phyloP scores from a whole-genome alignment of 2,888 invertebrate species.

The Rosalia funebris region DNA sequence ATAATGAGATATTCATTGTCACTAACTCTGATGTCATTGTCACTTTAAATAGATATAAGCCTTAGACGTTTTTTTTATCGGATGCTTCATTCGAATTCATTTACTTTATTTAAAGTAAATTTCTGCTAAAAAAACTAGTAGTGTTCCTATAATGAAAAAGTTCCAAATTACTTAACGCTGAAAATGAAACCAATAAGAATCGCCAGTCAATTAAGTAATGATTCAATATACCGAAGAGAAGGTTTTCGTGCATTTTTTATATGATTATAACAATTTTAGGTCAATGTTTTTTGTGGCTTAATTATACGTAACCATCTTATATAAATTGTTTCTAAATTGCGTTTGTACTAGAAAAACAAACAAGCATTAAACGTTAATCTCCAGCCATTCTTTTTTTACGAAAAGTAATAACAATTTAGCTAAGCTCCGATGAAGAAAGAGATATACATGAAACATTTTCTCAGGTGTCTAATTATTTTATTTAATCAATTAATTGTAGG shows the following conservation, averaged over 20 bases:
- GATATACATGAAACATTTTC: background rate
- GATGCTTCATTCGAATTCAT: too few relatives aligned
- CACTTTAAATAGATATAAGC: too few relatives aligned
- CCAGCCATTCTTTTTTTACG: background rate
- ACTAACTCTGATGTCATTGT: too few relatives aligned
- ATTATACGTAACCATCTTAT: conserved; percentile 2
- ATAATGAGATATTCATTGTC: too few relatives aligned
- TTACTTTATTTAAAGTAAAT: background rate
- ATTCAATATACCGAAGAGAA: background rate
- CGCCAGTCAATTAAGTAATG: background rate
- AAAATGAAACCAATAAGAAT: background rate
- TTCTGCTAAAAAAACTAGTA: background rate
- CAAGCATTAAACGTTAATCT: background rate
- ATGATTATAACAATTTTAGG: background rate
- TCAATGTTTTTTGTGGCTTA: background rate
- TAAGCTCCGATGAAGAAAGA: background rate
- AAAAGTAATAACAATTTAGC: background rate
- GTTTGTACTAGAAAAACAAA: background rate
- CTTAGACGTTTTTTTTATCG: too few relatives aligned
- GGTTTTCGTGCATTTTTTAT: background rate
- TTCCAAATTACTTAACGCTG: background rate
- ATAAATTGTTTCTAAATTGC: background rate
- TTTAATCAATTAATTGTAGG: background rate
- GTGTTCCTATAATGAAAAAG: too few relatives aligned
- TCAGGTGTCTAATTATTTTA: too few relatives aligned